Conservation (phyloP, 92 coral and sea anemone genomes). For the Phenganax subtilis region DNA sequence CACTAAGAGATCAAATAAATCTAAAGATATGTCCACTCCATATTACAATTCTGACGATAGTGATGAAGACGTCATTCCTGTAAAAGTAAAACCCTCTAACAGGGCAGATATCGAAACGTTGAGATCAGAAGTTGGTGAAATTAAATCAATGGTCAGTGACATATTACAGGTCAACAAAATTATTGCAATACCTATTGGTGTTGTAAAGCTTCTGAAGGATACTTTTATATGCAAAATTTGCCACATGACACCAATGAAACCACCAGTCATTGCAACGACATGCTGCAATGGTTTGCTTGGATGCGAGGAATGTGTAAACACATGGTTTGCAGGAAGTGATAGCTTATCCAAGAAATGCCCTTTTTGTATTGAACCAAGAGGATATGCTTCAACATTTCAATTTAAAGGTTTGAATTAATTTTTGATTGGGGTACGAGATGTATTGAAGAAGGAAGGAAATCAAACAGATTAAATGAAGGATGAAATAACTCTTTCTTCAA, state of each 20-base stretch:
- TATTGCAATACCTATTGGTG: conserved; percentile 56
- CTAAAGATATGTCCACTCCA: conserved; percentile 43
- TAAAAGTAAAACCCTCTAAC: conserved; percentile 30
- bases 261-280: conserved; percentile 57
- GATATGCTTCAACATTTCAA: conserved; percentile 56
- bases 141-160: conserved; percentile 52
- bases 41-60: conserved; percentile 52
- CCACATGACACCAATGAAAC: conserved; percentile 49
- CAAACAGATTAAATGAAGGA: conserved; percentile 2
- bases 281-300: conserved; percentile 58
- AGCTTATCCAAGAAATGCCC: conserved; percentile 61
- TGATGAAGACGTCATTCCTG: conserved; percentile 46
- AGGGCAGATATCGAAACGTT: conserved; percentile 41
- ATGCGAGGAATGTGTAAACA: conserved; percentile 58
- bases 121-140: conserved; percentile 39
- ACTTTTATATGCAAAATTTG: conserved; percentile 65
- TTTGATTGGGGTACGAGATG: conserved; percentile 42
- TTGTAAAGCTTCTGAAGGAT: conserved; percentile 54
- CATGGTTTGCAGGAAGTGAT: conserved; percentile 56
- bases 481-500: conserved; percentile 2
- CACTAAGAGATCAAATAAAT: conserved; percentile 44
- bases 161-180: conserved; percentile 50
- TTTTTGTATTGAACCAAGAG: conserved; percentile 58
- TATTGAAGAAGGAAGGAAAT: not conserved
- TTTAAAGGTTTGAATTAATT: conserved; percentile 60